Conservation (phyloP, 2,888 invertebrate species). For the Agrilus mali region DNA sequence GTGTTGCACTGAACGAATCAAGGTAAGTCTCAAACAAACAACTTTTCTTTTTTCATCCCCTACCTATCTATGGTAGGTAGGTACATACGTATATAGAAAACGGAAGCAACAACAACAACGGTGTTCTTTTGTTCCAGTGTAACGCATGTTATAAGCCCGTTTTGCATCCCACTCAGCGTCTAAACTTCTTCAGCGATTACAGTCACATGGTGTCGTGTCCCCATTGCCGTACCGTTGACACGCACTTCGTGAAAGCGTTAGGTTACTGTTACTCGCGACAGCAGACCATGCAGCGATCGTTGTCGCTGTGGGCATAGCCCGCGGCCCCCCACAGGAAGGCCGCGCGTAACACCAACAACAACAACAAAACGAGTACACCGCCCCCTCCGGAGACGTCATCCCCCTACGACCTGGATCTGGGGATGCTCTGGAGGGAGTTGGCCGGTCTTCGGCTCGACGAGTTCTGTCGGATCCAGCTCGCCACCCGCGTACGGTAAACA, state of each 20-base stretch:
- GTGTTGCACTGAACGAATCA: constrained; percentile 85
- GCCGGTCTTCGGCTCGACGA: constrained; percentile 35
- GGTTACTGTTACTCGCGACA: constrained; percentile 72
- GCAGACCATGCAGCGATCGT: constrained; percentile 28
- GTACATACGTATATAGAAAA: too few species aligned
- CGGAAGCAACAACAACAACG: too few species aligned
- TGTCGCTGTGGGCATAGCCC: constrained; percentile 82
- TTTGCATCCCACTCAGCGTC: constrained; percentile 71
- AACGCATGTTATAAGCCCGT: constrained; percentile 84
- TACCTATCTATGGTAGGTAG: too few species aligned
- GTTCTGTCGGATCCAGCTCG: constrained; percentile 33
- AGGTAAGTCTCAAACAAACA: constrained; percentile 44
- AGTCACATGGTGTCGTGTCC: constrained; percentile 85
- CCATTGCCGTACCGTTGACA: constrained; percentile 79
- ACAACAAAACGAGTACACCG: too few species aligned
- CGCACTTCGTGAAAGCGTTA: constrained; percentile 90
- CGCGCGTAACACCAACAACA: constrained; percentile 52
- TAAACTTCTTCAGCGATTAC: constrained; percentile 92
- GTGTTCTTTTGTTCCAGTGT: constrained; percentile 57
- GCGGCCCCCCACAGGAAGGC: constrained; percentile 40
- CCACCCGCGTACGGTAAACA: constrained; percentile 31
- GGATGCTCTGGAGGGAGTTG: constrained; percentile 34
- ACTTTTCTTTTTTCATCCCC: neutral
- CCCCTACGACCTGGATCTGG: constrained; percentile 25
- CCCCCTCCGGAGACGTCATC: constrained; percentile 23